A percentile compares a stretch with the other conserved stretches of the same genome.
Conservation (phyloP, 2,797 vertebrate genomes). For the Lacerta bilineata region DNA sequence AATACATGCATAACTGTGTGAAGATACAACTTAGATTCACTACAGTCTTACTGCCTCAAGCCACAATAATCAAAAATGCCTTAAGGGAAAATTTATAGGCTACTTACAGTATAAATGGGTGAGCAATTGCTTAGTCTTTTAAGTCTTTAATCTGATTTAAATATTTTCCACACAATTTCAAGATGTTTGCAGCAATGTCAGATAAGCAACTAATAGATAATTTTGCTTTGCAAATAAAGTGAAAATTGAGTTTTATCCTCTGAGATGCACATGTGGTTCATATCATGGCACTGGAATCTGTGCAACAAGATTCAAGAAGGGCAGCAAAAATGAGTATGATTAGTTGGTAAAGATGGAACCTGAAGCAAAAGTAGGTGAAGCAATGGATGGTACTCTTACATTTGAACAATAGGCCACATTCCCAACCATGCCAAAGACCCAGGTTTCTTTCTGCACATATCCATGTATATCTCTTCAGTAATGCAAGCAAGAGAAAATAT, state of each 20-base stretch:
- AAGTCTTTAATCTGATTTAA: background rate
- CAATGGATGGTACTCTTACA: no score
- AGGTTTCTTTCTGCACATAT: no score
- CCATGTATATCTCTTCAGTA: no score
- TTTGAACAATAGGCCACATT: no score
- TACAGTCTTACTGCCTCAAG: background rate
- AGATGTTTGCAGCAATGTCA: background rate
- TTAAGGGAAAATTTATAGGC: background rate
- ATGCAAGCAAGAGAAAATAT: no score
- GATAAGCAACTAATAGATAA: background rate
- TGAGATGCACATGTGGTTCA: background rate
- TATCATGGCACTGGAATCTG: background rate
- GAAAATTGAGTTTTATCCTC: background rate
- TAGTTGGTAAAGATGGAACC: no score
- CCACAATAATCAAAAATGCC: background rate
- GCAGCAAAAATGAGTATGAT: no score
- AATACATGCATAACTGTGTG: background rate
- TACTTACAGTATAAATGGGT: background rate
- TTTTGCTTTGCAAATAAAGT: background rate
- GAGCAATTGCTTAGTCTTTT: background rate
- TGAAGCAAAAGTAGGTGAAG: no score
- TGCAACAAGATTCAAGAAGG: background rate
- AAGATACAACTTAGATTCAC: background rate
- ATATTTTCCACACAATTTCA: background rate
- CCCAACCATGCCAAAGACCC: no score